These are phyloP conservation scores for Pachypanchax playfairii DNA, from an alignment of 2,113 vertebrate species.

Conservation along the genomic window DNA sequence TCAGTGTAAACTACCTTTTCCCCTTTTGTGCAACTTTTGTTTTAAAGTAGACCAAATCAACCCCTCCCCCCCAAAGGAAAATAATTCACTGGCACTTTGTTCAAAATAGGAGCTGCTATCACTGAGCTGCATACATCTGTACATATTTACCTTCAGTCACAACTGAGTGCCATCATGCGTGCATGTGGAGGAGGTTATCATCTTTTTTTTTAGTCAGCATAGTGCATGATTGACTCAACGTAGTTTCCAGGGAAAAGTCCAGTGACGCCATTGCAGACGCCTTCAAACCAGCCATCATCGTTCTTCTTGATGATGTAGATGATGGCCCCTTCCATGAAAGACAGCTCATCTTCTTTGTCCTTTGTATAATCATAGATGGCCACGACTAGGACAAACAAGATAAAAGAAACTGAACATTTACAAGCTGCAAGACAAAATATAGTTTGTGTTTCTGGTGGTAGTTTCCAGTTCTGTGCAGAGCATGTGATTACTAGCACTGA, in stretches of 20 bases:
- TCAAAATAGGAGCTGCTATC: conserved; percentile 39
- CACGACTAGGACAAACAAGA: conserved; percentile 82
- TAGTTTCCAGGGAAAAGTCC: conserved; percentile 99
- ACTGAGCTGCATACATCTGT: conserved; percentile 41
- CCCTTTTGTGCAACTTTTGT: conserved; percentile 34
- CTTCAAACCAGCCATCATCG: conserved; percentile 98
- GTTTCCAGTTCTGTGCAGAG: too few species aligned
- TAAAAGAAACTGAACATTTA: neutral
- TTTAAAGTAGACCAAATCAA: conserved; percentile 27
- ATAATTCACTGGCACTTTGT: conserved; percentile 62
- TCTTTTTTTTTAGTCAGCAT: conserved; percentile 85
- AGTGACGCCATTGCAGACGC: conserved; percentile 94
- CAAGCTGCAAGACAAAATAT: neutral
- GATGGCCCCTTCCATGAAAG: conserved; percentile 98
- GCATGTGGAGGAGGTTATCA: neutral
- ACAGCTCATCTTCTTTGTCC: conserved; percentile 99
- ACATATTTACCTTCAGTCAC: conserved; percentile 49
- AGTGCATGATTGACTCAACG: conserved; percentile 99
- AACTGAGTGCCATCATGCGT: conserved; percentile 1
- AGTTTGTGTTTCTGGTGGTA: neutral
- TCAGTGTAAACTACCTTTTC: conserved; percentile 55
- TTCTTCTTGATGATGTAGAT: conserved; percentile 99
- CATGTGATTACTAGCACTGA: conserved; percentile 40
- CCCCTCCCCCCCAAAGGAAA: conserved; percentile 27
- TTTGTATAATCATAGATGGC: conserved; percentile 98